Conservation (phyloP, 2,113 vertebrate species). For the Rhipidura dahli region DNA sequence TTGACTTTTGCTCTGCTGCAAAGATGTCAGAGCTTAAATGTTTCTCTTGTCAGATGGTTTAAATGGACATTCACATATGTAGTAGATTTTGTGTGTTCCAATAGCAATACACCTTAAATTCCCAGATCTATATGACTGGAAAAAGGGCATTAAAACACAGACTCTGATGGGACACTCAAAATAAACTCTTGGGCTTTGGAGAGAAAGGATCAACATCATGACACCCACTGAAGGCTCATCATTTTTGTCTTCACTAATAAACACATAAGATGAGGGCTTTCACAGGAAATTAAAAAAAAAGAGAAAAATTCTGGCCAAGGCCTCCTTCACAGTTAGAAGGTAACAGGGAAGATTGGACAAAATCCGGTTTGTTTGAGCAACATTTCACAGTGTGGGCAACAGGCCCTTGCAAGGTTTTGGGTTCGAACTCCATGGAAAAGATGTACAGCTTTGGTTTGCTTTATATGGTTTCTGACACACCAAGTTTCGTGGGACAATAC, state of each 20-base stretch:
- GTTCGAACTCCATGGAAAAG: slow-evolving; percentile 28
- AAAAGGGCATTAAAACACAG: background rate
- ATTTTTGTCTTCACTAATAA: background rate
- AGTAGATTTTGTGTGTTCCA: background rate
- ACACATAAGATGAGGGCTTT: background rate
- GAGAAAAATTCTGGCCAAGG: background rate
- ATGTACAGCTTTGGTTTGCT: background rate
- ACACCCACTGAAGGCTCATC: background rate
- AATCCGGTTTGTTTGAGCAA: background rate
- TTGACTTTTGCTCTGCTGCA: background rate
- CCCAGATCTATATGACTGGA: background rate
- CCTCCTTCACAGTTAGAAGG: background rate
- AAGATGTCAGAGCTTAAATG: background rate
- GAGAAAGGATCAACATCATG: background rate
- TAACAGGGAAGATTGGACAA: background rate
- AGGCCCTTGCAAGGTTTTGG: background rate
- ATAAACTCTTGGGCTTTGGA: background rate
- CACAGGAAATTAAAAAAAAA: background rate
- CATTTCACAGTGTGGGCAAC: background rate
- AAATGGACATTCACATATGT: rapidly evolving
- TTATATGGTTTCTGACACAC: slow-evolving; percentile 32
- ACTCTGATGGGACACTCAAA: background rate
- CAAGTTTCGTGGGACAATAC: background rate
- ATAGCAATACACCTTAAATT: background rate
- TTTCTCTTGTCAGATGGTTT: background rate